phyloP scores from a whole-genome alignment of 2,797 vertebrate species.

The Myotis pilosus region DNA sequence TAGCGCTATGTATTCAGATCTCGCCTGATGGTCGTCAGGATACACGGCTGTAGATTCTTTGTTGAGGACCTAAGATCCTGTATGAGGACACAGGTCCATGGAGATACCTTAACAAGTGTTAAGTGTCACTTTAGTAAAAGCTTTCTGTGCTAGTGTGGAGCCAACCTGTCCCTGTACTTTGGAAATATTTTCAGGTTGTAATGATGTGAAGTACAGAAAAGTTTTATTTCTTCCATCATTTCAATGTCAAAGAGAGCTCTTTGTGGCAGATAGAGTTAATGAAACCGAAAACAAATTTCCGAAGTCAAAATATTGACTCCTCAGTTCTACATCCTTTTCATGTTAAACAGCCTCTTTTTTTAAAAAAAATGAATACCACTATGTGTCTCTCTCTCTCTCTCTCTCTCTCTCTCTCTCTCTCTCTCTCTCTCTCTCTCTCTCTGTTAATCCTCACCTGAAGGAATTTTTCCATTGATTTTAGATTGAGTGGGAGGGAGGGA shows the following conservation, averaged over 20 bases:
- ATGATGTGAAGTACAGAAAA: background rate
- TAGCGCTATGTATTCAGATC: too few species aligned
- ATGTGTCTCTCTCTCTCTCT: background rate
- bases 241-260: background rate
- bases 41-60: background rate
- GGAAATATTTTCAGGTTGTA: background rate
- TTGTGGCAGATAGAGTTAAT: background rate
- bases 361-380: background rate
- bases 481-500: too few species aligned
- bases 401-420: too few species aligned
- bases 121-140: background rate
- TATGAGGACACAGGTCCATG: background rate
- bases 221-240: background rate
- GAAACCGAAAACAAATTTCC: background rate
- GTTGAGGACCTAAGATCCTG: background rate
- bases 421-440: too few species aligned
- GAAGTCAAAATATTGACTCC: background rate
- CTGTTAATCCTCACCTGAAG: too few species aligned
- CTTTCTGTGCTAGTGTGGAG: background rate
- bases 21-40: background rate
- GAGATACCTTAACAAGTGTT: background rate
- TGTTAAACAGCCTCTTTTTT: background rate
- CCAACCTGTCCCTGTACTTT: background rate
- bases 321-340: background rate
- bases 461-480: too few species aligned